A percentile compares a stretch with the other conserved stretches of the same genome.
phyloP scores from a whole-genome alignment of 2,797 vertebrate species.

The Chelon labrosus region DNA sequence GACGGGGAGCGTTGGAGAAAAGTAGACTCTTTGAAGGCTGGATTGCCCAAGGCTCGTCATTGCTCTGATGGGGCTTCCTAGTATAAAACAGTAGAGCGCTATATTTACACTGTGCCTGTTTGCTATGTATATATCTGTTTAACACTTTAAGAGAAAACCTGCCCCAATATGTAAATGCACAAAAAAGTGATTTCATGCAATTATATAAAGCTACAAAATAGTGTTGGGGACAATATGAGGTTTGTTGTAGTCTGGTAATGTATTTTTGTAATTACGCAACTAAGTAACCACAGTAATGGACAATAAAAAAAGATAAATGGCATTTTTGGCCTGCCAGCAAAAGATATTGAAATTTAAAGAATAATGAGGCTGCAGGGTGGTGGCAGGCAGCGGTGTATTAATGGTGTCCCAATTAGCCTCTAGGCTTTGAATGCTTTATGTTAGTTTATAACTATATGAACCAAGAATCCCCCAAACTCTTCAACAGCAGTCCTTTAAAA shows the following conservation, averaged over 20 bases:
- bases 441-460: conserved; percentile 53
- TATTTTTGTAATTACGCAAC: conserved; percentile 54
- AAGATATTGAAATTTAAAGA: conserved; percentile 52
- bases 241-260: conserved; percentile 25
- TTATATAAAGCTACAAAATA: background rate
- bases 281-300: conserved; percentile 59
- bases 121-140: conserved; percentile 1
- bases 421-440: conserved; percentile 64
- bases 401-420: conserved; percentile 74
- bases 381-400: conserved; percentile 50
- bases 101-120: background rate
- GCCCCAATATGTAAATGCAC: background rate
- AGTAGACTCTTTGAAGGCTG: background rate
- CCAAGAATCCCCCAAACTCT: conserved; percentile 47
- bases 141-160: background rate
- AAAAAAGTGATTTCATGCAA: background rate
- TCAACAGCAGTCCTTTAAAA: conserved; percentile 61
- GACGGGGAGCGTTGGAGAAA: conserved; percentile 2
- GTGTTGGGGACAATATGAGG: conserved; percentile 11
- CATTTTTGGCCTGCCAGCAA: conserved; percentile 58
- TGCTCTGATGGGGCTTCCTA: background rate
- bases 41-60: background rate
- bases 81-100: background rate
- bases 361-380: conserved; percentile 61
- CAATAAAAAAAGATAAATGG: conserved; percentile 53